A percentile compares a stretch with the other conserved stretches of the same genome.
These are phyloP conservation scores for Ctenosaura bakeri DNA, from an alignment of 2,797 vertebrate species.

Conservation along the genomic window DNA sequence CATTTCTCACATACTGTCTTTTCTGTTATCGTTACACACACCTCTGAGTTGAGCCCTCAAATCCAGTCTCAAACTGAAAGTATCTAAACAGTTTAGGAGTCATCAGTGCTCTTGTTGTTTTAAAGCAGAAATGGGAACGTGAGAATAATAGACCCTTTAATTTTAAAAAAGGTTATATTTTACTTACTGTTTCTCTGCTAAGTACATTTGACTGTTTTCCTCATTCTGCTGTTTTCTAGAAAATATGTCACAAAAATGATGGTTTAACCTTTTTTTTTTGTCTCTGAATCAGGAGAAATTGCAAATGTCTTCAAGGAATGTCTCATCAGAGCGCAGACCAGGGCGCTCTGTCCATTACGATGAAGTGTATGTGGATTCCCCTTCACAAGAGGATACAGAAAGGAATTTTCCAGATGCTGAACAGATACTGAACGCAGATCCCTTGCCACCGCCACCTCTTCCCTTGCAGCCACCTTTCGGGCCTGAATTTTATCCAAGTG, in stretches of 20 bases:
- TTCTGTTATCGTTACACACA: not conserved
- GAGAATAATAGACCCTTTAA: not conserved
- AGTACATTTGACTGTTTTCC: not conserved
- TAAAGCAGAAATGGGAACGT: not conserved
- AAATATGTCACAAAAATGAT: not conserved
- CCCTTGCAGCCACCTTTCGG: conserved; percentile 89
- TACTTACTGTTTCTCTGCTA: not conserved
- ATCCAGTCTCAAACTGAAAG: not conserved
- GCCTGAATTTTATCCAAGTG: conserved; percentile 80
- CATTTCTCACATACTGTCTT: not conserved
- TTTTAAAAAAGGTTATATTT: not conserved
- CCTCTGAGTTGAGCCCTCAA: not conserved
- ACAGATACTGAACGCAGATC: conserved; percentile 83
- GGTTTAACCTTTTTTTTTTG: not conserved
- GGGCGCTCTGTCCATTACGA: conserved; percentile 78
- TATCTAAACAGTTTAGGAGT: not conserved
- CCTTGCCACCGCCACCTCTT: conserved; percentile 91
- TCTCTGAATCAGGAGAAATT: conserved; percentile 55
- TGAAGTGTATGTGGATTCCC: conserved; percentile 77
- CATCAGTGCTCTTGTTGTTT: not conserved
- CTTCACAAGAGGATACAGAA: conserved; percentile 55
- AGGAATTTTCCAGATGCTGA: conserved; percentile 69
- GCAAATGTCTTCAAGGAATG: conserved; percentile 75
- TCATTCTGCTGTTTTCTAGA: not conserved
- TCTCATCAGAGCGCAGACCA: conserved; percentile 51